phyloP scores from a whole-genome alignment of 2,888 invertebrate species.

The Anthoptus insignis region DNA sequence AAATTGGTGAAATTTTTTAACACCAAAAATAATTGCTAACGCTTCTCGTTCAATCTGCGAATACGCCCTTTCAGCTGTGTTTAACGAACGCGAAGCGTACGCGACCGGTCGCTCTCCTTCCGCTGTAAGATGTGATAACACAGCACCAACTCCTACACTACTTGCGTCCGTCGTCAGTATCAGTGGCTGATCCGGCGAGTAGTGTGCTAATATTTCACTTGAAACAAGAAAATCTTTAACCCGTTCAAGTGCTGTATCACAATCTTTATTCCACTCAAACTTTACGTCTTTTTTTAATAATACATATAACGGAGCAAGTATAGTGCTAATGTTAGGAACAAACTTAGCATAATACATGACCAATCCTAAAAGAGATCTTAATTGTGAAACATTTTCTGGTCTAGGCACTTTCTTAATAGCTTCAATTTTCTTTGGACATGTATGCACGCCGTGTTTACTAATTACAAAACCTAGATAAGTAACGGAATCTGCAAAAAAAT shows the following conservation, averaged over 20 bases:
- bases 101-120: constrained; percentile 33
- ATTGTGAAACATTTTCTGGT: background rate
- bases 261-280: background rate
- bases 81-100: constrained; percentile 27
- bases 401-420: background rate
- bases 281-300: background rate
- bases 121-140: constrained; percentile 36
- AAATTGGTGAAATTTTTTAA: no score
- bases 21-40: no score
- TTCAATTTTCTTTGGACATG: background rate
- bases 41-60: no score
- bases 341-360: background rate
- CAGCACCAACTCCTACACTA: constrained; percentile 38
- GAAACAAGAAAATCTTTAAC: background rate
- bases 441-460: background rate
- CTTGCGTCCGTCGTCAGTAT: constrained; percentile 18
- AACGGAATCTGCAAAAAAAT: background rate
- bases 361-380: background rate
- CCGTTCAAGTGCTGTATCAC: background rate
- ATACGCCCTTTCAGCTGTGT: constrained; percentile 34
- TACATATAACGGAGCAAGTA: background rate
- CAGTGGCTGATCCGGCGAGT: background rate
- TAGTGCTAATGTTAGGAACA: background rate
- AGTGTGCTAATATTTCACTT: background rate
- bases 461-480: background rate